These are phyloP conservation scores for Clarias platycephalus DNA, from an alignment of 2,797 vertebrate genomes.

Conservation along the genomic window DNA sequence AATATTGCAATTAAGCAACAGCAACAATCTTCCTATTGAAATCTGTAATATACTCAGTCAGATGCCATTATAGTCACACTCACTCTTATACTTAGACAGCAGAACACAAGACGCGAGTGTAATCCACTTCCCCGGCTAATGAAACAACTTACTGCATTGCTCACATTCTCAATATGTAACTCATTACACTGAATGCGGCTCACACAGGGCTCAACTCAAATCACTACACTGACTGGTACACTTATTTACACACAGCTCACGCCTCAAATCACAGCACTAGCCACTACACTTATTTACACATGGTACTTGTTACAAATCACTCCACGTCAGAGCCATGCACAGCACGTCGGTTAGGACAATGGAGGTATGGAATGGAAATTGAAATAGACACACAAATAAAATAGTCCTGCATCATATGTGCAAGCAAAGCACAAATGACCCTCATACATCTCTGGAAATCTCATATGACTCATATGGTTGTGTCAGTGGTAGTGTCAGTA, in stretches of 20 bases:
- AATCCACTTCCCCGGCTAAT: slow-evolving; percentile 43
- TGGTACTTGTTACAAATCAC: neutral
- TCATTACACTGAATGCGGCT: neutral
- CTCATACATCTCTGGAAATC: neutral
- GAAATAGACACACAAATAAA: neutral
- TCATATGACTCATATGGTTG: neutral
- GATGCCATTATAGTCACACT: neutral
- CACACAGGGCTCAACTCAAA: neutral
- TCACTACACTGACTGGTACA: neutral
- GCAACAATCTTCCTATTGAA: neutral
- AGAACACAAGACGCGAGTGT: slow-evolving; percentile 40
- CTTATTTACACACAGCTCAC: neutral
- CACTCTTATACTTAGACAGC: neutral
- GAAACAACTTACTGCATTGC: slow-evolving; percentile 26
- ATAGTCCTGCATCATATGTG: neutral
- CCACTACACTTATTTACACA: neutral
- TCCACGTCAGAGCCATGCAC: no score
- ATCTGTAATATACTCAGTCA: no score
- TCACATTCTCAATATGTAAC: slow-evolving; percentile 31
- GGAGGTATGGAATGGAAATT: neutral
- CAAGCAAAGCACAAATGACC: neutral
- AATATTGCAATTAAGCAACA: neutral
- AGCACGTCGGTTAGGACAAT: neutral
- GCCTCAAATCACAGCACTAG: neutral
- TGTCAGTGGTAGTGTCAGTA: neutral